Evolutionary conservation across 2,888 invertebrate species (phyloP).

Genomic region (Cyclophora albipunctata): DNA sequence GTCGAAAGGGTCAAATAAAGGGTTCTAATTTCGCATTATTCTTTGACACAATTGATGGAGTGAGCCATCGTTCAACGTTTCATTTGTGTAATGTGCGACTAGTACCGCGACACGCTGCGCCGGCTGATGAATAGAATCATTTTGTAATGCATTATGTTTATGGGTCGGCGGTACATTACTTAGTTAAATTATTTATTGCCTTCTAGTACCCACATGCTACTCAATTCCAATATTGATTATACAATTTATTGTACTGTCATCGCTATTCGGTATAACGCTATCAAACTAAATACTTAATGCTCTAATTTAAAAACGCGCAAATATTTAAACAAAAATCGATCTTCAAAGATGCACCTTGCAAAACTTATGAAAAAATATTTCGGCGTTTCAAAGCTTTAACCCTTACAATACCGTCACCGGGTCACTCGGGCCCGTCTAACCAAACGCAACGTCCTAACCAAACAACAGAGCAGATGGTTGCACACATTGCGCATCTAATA

Average conservation of each 20-base stretch:
- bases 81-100: constrained; percentile 20
- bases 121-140: constrained; percentile 21
- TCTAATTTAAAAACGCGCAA: too few species aligned
- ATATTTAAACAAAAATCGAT: too few species aligned
- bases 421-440: constrained; percentile 37
- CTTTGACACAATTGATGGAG: constrained; percentile 30
- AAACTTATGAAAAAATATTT: constrained; percentile 21
- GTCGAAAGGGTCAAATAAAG: constrained; percentile 38
- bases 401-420: constrained; percentile 41
- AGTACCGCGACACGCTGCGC: neutral
- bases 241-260: too few species aligned
- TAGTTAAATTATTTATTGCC: neutral
- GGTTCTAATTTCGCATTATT: constrained; percentile 39
- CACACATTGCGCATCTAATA: constrained; percentile 56
- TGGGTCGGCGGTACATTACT: neutral
- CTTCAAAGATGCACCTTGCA: constrained; percentile 18
- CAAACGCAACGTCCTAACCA: constrained; percentile 57
- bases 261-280: too few species aligned
- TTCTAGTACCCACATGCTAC: too few species aligned
- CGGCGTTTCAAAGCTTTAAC: constrained; percentile 53
- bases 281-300: too few species aligned
- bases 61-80: constrained; percentile 25
- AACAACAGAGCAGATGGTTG: constrained; percentile 65
- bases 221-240: too few species aligned
- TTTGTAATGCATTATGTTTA: neutral